A percentile compares a stretch with the other conserved stretches of the same genome.
These are phyloP conservation scores for Druceiella hillmani DNA, from an alignment of 2,888 invertebrate genomes.

Conservation along the genomic window DNA sequence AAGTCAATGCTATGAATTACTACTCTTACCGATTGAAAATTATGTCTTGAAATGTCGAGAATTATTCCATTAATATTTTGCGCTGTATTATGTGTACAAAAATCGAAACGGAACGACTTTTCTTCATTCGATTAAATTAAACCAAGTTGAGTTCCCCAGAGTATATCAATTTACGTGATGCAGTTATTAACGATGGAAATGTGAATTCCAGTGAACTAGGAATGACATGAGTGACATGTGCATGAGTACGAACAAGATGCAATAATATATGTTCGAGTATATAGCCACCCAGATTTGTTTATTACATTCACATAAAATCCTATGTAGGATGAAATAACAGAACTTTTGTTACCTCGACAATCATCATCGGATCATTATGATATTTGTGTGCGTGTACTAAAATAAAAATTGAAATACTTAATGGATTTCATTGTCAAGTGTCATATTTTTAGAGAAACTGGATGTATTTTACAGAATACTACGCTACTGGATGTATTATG, in stretches of 20 bases:
- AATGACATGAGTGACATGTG: constrained; percentile 23
- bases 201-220: constrained; percentile 17
- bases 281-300: constrained; percentile 14
- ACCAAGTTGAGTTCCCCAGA: constrained; percentile 28
- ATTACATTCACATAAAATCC: neutral
- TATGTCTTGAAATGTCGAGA: constrained; percentile 24
- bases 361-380: constrained; percentile 20
- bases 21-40: constrained; percentile 25
- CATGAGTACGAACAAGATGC: constrained; percentile 4
- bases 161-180: constrained; percentile 27
- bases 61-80: constrained; percentile 27
- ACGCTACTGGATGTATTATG: too few relatives aligned
- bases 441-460: too few relatives aligned
- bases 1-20: constrained; percentile 25
- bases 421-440: too few relatives aligned
- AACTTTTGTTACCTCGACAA: constrained; percentile 1
- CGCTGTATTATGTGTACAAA: constrained; percentile 32
- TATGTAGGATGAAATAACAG: constrained; percentile 15
- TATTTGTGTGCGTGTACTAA: constrained; percentile 20
- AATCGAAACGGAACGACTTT: constrained; percentile 29
- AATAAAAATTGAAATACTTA: constrained; percentile 18
- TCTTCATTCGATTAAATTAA: constrained; percentile 28
- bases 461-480: too few relatives aligned
- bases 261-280: neutral
- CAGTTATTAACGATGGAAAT: constrained; percentile 15